phyloP scores from a whole-genome alignment of 2,113 vertebrate species.

The Todiramphus chloris region DNA sequence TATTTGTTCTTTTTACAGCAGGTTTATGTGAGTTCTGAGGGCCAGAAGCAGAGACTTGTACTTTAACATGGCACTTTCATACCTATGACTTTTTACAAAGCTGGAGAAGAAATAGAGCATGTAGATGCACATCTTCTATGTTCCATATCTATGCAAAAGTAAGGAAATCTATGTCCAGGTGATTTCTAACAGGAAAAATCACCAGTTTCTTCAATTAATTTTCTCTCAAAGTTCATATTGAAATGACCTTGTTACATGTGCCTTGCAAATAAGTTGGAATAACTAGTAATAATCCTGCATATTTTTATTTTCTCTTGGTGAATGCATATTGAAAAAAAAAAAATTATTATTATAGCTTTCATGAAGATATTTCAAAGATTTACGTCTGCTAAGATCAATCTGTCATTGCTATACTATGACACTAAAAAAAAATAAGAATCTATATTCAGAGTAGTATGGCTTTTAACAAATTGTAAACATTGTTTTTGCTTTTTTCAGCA shows the following conservation, averaged over 20 bases:
- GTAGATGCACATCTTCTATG: background rate
- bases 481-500: background rate
- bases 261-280: background rate
- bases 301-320: background rate
- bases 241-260: background rate
- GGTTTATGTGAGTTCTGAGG: background rate
- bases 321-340: background rate
- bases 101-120: background rate
- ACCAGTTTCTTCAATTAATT: background rate
- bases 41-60: background rate
- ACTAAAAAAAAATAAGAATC: background rate
- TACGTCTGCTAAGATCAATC: background rate
- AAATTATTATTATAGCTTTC: background rate
- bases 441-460: background rate
- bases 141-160: background rate
- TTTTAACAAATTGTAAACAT: background rate
- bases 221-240: background rate
- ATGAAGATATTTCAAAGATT: background rate
- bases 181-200: background rate
- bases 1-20: background rate
- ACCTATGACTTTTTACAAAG: background rate
- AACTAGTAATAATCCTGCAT: background rate
- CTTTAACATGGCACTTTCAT: background rate
- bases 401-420: background rate
- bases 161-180: background rate